A percentile compares a stretch with the other conserved stretches of the same genome.
Conservation (phyloP, 2,113 vertebrate species). For the Tupaia chinensis region DNA sequence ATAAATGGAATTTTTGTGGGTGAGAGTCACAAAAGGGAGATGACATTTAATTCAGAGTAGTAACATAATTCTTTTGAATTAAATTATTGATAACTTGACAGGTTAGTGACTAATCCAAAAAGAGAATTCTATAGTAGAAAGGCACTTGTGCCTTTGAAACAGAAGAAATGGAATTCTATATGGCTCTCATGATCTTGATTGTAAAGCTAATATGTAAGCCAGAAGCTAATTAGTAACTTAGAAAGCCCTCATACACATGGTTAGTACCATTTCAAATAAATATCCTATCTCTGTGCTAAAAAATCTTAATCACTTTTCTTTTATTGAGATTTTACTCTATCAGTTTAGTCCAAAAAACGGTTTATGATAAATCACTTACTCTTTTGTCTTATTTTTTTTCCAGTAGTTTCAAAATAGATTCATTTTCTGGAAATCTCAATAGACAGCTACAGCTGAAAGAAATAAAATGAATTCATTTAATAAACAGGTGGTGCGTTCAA, state of each 20-base stretch:
- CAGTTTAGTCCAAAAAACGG: not conserved
- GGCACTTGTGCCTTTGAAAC: not conserved
- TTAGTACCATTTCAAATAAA: not conserved
- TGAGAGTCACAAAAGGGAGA: constrained; percentile 9
- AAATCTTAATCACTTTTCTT: not conserved
- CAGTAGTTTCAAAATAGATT: not conserved
- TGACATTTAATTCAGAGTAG: constrained; percentile 9
- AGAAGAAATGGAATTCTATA: not conserved
- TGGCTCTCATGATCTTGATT: not conserved
- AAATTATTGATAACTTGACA: constrained; percentile 37
- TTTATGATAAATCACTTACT: not conserved
- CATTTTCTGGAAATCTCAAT: not conserved
- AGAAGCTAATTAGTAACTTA: not conserved
- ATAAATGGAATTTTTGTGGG: constrained; percentile 49
- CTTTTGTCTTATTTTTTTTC: not conserved
- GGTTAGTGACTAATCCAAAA: constrained; percentile 7
- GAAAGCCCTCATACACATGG: not conserved
- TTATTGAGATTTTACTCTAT: not conserved
- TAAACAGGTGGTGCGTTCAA: not conserved
- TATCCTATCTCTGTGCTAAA: not conserved
- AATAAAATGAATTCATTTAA: not conserved
- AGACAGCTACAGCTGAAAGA: not conserved
- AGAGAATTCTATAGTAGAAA: not conserved
- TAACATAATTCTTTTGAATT: constrained; percentile 52
- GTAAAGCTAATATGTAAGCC: not conserved